Evolutionary conservation across 64 coral and sea anemone species (phyloP).

Genomic region (Stichodactyla helianthus): DNA sequence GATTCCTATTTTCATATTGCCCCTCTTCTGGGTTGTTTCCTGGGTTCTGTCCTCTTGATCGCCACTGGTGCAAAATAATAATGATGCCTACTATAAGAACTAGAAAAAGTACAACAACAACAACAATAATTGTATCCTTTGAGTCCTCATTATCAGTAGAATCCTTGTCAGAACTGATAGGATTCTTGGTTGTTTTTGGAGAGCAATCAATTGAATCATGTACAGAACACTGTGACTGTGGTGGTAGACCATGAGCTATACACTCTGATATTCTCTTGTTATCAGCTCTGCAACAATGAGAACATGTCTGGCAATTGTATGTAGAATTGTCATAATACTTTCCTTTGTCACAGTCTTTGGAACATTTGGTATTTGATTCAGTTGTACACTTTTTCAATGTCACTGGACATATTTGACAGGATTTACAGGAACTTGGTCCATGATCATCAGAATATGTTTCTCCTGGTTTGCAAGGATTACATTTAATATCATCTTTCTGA

Average conservation of each 20-base stretch:
- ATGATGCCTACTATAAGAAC: not conserved
- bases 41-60: not conserved
- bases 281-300: not conserved
- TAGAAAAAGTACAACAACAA: not conserved
- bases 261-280: constrained; percentile 6
- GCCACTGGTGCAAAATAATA: too few species aligned
- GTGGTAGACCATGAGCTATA: not conserved
- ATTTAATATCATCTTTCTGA: not conserved
- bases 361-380: not conserved
- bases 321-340: not conserved
- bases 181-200: not conserved
- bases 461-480: not conserved
- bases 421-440: not conserved
- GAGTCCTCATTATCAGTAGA: not conserved
- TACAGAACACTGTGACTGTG: not conserved
- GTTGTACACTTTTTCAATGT: not conserved
- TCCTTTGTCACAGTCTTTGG: not conserved
- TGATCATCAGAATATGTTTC: not conserved
- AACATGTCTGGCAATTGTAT: constrained; percentile 9
- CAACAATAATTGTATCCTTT: not conserved
- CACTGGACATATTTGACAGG: not conserved
- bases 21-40: not conserved
- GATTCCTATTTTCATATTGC: not conserved
- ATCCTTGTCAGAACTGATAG: not conserved
- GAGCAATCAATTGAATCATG: not conserved